These are phyloP conservation scores for Orcinus orca DNA, from an alignment of 2,113 vertebrate species.

Conservation along the genomic window DNA sequence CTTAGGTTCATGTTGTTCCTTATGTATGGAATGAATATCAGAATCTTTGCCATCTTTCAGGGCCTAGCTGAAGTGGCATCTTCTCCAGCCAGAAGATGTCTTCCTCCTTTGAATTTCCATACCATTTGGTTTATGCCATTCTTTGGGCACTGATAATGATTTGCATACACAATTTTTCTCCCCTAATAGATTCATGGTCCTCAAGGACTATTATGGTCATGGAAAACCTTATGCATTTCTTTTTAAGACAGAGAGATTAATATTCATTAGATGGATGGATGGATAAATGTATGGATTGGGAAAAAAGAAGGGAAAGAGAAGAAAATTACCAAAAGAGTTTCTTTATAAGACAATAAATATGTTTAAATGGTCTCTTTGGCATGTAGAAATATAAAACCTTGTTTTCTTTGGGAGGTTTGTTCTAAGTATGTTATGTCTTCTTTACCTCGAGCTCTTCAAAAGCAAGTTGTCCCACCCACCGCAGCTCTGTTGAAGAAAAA, in stretches of 20 bases:
- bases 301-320: background rate
- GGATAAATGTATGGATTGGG: background rate
- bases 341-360: background rate
- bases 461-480: background rate
- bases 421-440: background rate
- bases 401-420: background rate
- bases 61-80: background rate
- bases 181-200: background rate
- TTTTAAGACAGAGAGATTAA: background rate
- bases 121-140: background rate
- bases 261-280: background rate
- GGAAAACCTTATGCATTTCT: background rate
- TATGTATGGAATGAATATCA: background rate
- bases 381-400: background rate
- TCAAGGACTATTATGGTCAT: background rate
- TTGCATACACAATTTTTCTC: background rate
- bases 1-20: background rate
- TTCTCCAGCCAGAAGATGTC: background rate
- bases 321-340: background rate
- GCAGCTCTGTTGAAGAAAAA: background rate
- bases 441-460: background rate
- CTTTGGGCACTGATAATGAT: background rate
- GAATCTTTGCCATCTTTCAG: background rate
- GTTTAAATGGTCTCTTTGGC: background rate
- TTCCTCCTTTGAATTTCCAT: background rate